A percentile compares a stretch with the other conserved stretches of the same genome.
Conservation (phyloP, 2,113 vertebrate genomes). For the Plecturocebus donacophilus region DNA sequence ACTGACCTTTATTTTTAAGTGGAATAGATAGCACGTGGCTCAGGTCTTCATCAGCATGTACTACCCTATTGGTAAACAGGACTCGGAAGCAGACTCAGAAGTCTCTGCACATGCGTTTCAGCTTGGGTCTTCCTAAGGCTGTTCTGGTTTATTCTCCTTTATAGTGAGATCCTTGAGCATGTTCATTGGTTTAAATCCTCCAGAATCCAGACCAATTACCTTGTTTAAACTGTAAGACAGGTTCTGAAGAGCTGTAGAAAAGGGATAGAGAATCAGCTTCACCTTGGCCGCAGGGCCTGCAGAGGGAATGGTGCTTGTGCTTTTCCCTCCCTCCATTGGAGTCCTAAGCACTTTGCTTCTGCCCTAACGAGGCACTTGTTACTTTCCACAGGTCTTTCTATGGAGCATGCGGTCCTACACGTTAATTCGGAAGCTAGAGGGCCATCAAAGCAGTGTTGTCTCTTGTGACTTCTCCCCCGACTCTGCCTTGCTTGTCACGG, state of each 20-base stretch:
- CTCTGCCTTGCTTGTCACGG: slow-evolving; percentile 93
- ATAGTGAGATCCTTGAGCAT: not conserved
- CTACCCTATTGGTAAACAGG: not conserved
- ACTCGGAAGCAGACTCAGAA: not conserved
- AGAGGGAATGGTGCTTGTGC: not conserved
- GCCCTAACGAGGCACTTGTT: not conserved
- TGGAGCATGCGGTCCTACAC: slow-evolving; percentile 97
- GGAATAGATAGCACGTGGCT: not conserved
- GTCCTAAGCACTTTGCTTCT: not conserved
- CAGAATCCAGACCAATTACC: not conserved
- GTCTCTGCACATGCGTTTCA: accelerated
- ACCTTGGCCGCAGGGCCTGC: not conserved
- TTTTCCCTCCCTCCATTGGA: too few relatives aligned
- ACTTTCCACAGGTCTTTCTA: slow-evolving; percentile 89
- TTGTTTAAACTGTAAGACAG: not conserved
- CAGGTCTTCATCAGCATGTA: not conserved
- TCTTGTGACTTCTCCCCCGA: slow-evolving; percentile 97
- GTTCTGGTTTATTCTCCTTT: not conserved
- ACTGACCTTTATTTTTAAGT: not conserved
- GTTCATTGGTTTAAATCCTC: not conserved
- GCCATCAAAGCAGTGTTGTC: slow-evolving; percentile 90
- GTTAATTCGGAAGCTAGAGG: slow-evolving; percentile 93
- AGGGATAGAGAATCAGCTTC: not conserved
- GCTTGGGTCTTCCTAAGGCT: not conserved
- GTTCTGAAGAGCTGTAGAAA: not conserved